phyloP scores from a whole-genome alignment of 2,113 vertebrate genomes.

The Scomber japonicus region DNA sequence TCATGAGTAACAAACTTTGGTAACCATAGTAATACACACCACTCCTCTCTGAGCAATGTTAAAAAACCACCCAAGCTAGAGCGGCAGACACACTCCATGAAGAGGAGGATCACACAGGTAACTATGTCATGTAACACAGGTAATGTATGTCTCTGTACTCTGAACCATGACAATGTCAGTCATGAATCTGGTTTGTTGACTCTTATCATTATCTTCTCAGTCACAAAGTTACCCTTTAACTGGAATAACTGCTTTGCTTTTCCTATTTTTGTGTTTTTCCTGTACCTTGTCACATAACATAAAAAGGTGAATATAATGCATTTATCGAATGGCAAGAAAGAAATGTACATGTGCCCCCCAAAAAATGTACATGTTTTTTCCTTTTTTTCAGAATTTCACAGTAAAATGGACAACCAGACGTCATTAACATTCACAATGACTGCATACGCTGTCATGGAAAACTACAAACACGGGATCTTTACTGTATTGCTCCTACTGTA shows the following conservation, averaged over 20 bases:
- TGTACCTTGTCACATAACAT: neutral
- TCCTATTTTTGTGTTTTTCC: neutral
- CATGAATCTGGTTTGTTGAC: neutral
- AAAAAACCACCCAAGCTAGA: slow-evolving; percentile 1
- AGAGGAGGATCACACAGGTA: slow-evolving; percentile 18
- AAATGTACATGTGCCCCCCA: no score
- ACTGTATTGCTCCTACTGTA: slow-evolving; percentile 68
- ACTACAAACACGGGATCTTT: slow-evolving; percentile 61
- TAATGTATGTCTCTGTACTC: neutral
- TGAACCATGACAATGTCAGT: neutral
- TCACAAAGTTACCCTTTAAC: neutral
- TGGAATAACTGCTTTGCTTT: neutral
- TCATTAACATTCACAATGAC: slow-evolving; percentile 65
- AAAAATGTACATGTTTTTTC: neutral
- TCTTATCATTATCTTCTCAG: no score
- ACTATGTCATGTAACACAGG: no score
- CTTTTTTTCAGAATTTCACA: slow-evolving; percentile 36
- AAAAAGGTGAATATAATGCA: neutral
- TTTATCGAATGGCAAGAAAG: neutral
- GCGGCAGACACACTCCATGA: neutral
- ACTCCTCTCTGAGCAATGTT: neutral
- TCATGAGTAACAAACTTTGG: neutral
- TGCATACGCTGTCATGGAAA: slow-evolving; percentile 59
- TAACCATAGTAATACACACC: slow-evolving; percentile 22
- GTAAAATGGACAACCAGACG: slow-evolving; percentile 70